Conservation (phyloP, 2,797 vertebrate genomes). For the Eurystomus glaucurus region DNA sequence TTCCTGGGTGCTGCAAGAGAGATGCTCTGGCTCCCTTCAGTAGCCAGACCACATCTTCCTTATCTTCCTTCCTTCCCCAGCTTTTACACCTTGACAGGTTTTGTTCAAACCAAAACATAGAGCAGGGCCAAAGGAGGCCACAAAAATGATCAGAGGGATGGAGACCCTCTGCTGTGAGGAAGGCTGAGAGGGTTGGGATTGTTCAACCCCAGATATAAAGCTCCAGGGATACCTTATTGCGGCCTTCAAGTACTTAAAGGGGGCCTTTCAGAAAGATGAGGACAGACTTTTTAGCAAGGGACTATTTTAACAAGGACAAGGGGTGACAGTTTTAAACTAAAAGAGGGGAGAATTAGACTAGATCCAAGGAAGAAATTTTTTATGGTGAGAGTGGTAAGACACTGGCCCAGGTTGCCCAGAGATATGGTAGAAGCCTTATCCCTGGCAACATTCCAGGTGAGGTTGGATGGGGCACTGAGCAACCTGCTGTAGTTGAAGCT, state of each 20-base stretch:
- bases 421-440: not conserved
- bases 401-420: not conserved
- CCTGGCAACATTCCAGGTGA: not conserved
- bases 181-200: not conserved
- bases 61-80: rapidly evolving
- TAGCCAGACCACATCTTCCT: not conserved
- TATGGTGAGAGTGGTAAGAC: not conserved
- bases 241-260: not conserved
- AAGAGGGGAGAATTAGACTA: not conserved
- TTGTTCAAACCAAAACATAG: not conserved
- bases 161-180: not conserved
- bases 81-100: not conserved
- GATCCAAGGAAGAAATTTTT: not conserved
- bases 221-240: not conserved
- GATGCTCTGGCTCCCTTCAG: not conserved
- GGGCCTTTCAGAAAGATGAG: not conserved
- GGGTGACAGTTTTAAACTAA: not conserved
- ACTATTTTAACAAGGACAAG: not conserved
- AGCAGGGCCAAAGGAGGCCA: not conserved
- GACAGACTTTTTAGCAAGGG: not conserved
- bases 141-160: not conserved
- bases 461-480: not conserved
- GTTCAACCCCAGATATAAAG: not conserved
- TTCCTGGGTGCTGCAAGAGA: rapidly evolving
- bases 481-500: not conserved